A percentile compares a stretch with the other conserved stretches of the same genome.
phyloP scores from a whole-genome alignment of 2,113 vertebrate species.

The Spermophilus dauricus region DNA sequence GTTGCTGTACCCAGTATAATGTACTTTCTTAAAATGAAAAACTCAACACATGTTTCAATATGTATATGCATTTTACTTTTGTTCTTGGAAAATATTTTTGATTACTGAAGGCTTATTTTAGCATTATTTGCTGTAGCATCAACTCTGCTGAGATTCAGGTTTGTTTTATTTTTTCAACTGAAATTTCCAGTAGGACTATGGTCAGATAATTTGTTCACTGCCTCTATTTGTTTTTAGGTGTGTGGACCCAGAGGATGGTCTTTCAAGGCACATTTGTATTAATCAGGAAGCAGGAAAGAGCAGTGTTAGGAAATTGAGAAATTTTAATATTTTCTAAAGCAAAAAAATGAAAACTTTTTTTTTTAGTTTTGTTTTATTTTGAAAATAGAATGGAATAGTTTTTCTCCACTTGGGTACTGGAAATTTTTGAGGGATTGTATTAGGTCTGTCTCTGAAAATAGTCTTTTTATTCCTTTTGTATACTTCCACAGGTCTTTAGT shows the following conservation, averaged over 20 bases:
- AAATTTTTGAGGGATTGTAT: background rate
- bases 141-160: constrained; percentile 15
- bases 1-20: no score
- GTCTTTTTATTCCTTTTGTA: background rate
- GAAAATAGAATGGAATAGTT: background rate
- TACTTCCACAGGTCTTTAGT: constrained; percentile 41
- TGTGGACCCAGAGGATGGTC: background rate
- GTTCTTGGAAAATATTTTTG: constrained; percentile 38
- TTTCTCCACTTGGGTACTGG: constrained; percentile 29
- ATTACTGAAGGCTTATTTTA: background rate
- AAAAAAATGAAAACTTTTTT: background rate
- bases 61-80: constrained; percentile 4
- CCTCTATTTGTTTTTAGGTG: background rate
- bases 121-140: background rate
- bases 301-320: constrained; percentile 7
- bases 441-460: constrained; percentile 51
- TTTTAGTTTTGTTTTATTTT: constrained; percentile 41
- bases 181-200: constrained; percentile 3
- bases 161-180: background rate
- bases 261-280: background rate
- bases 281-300: background rate
- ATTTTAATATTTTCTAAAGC: constrained; percentile 41
- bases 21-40: constrained; percentile 49
- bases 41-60: background rate
- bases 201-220: background rate